Evolutionary conservation across 1,140 invertebrate species (phyloP).

Genomic region (Camponotus floridanus): DNA sequence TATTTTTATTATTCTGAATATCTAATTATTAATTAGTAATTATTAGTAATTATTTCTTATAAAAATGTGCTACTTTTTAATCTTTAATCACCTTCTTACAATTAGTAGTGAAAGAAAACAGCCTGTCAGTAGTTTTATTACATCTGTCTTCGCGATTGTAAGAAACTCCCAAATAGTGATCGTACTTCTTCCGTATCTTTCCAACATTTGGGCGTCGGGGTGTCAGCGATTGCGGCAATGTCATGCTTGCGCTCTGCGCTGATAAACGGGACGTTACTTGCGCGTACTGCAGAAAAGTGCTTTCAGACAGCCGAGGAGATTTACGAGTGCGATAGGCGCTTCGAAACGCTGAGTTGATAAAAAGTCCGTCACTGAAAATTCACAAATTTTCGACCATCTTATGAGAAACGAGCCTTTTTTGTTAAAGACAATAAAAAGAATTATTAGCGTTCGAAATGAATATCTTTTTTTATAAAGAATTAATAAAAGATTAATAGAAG

Average conservation of each 20-base stretch:
- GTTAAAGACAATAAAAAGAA: constrained; percentile 13
- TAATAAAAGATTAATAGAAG: not conserved
- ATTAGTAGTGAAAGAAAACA: not conserved
- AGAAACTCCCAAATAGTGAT: constrained; percentile 44
- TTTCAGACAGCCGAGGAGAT: constrained; percentile 68
- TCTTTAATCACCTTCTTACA: not conserved
- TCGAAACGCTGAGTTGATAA: constrained; percentile 65
- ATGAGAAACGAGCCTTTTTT: constrained; percentile 45
- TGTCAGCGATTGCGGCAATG: constrained; percentile 65
- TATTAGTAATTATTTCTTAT: too few relatives aligned
- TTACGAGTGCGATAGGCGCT: constrained; percentile 65
- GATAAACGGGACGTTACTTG: constrained; percentile 72
- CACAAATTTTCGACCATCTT: constrained; percentile 50
- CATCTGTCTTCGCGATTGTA: constrained; percentile 32
- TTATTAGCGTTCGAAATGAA: not conserved
- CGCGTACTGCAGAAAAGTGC: constrained; percentile 68
- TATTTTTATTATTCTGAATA: not conserved
- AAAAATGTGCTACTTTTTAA: not conserved
- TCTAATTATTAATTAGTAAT: too few relatives aligned
- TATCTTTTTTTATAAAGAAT: not conserved
- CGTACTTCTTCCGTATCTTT: constrained; percentile 43
- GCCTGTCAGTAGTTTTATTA: constrained; percentile 30
- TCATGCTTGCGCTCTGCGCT: constrained; percentile 64
- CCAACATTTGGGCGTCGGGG: constrained; percentile 56
- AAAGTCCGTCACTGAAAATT: constrained; percentile 59